These are phyloP conservation scores for Sebastes dallii DNA, from an alignment of 2,797 vertebrate species.

Conservation along the genomic window DNA sequence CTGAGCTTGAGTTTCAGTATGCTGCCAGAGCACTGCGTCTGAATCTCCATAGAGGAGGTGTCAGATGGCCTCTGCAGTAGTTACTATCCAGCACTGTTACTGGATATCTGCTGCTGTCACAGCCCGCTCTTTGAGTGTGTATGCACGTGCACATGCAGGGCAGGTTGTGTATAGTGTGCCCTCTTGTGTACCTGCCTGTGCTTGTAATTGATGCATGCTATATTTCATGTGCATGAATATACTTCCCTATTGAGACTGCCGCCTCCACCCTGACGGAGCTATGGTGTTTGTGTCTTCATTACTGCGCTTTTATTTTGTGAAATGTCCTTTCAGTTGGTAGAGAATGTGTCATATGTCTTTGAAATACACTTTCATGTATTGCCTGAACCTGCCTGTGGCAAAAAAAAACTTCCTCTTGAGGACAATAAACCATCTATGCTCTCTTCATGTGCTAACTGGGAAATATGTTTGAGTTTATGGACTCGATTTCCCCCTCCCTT, in stretches of 20 bases:
- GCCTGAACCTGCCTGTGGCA: neutral
- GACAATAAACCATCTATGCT: constrained; percentile 19
- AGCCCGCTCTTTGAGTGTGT: neutral
- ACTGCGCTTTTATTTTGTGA: neutral
- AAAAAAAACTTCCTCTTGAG: constrained; percentile 15
- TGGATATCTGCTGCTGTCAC: constrained; percentile 52
- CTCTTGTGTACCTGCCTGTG: neutral
- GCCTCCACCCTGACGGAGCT: neutral
- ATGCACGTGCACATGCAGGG: constrained; percentile 4
- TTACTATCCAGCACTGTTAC: constrained; percentile 49
- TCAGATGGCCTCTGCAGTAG: constrained; percentile 72
- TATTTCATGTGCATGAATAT: constrained; percentile 9
- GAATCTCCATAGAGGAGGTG: constrained; percentile 56
- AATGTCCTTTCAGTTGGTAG: neutral
- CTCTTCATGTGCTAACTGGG: constrained; percentile 59
- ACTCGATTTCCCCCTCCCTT: constrained; percentile 42
- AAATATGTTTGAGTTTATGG: constrained; percentile 64
- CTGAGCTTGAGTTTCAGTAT: constrained; percentile 30
- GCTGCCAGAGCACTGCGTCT: constrained; percentile 49
- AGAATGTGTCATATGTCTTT: neutral
- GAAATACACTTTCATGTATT: neutral
- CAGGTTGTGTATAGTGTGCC: neutral
- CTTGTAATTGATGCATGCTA: constrained; percentile 9
- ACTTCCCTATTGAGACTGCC: neutral
- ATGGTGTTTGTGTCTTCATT: neutral